A percentile compares a stretch with the other conserved stretches of the same genome.
Conservation (phyloP, 1,140 invertebrate genomes). For the Phocides pigmalion region DNA sequence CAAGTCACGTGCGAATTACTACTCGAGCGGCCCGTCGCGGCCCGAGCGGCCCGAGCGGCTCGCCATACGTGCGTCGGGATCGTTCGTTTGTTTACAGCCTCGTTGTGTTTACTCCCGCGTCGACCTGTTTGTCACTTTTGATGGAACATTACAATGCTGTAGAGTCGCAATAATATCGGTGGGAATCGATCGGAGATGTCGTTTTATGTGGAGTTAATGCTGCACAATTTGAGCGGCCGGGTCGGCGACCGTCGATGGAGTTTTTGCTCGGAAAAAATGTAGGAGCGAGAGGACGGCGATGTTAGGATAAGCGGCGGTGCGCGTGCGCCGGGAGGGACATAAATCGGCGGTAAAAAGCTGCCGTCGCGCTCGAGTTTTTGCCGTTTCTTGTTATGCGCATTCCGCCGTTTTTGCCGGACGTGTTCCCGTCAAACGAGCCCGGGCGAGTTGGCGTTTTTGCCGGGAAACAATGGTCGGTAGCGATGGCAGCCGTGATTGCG, state of each 20-base stretch:
- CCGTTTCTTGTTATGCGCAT: constrained; percentile 74
- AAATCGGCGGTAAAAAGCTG: constrained; percentile 69
- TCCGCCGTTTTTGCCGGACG: constrained; percentile 60
- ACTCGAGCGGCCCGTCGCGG: neutral
- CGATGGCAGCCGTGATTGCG: constrained; percentile 60
- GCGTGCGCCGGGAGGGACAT: constrained; percentile 51
- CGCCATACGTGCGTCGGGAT: neutral
- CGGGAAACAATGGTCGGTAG: constrained; percentile 54
- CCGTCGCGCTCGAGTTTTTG: constrained; percentile 60
- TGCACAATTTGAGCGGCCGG: constrained; percentile 3
- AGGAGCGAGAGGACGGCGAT: constrained; percentile 31
- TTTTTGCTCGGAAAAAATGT: constrained; percentile 40
- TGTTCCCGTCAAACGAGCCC: constrained; percentile 66
- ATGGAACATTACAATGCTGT: constrained; percentile 15
- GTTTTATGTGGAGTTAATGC: constrained; percentile 20
- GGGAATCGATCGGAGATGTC: constrained; percentile 25
- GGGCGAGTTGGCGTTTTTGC: constrained; percentile 55
- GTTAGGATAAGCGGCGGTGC: constrained; percentile 36
- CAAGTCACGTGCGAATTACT: constrained; percentile 14
- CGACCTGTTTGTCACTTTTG: constrained; percentile 19
- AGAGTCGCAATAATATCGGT: constrained; percentile 18
- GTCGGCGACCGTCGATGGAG: constrained; percentile 27
- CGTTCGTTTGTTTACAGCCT: no score
- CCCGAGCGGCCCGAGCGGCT: neutral
- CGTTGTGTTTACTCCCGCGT: neutral